Evolutionary conservation across 2,113 vertebrate genomes (phyloP).

Genomic region (Menura novaehollandiae): DNA sequence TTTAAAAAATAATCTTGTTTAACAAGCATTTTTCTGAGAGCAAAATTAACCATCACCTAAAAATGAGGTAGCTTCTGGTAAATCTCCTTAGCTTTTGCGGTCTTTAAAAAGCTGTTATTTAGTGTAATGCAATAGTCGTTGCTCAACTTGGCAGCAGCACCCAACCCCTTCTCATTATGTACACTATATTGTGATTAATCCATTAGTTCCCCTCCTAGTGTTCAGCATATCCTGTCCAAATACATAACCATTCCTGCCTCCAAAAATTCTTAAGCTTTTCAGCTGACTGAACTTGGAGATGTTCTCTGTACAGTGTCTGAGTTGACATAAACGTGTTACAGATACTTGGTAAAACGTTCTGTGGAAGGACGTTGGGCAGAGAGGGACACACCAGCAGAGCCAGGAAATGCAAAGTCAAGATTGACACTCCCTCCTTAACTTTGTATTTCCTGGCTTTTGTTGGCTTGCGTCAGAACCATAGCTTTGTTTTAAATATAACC

Average conservation of each 20-base stretch:
- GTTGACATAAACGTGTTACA: neutral
- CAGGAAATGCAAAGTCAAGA: neutral
- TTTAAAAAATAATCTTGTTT: conserved; percentile 50
- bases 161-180: conserved; percentile 33
- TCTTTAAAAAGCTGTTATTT: conserved; percentile 65
- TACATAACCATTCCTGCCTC: conserved; percentile 33
- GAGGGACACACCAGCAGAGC: neutral
- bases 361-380: neutral
- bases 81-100: conserved; percentile 64
- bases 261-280: conserved; percentile 28
- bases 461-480: neutral
- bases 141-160: conserved; percentile 81
- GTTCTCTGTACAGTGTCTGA: neutral
- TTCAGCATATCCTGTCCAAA: conserved; percentile 53
- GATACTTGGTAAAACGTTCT: neutral
- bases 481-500: neutral
- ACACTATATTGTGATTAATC: conserved; percentile 32
- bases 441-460: conserved; percentile 28
- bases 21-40: conserved; percentile 69
- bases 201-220: conserved; percentile 49
- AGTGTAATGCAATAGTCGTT: conserved; percentile 64
- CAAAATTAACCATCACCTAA: conserved; percentile 71
- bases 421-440: neutral
- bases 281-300: conserved; percentile 16
- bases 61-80: conserved; percentile 56